Conservation (phyloP, 1,140 invertebrate genomes). For the Gryllus bimaculatus region DNA sequence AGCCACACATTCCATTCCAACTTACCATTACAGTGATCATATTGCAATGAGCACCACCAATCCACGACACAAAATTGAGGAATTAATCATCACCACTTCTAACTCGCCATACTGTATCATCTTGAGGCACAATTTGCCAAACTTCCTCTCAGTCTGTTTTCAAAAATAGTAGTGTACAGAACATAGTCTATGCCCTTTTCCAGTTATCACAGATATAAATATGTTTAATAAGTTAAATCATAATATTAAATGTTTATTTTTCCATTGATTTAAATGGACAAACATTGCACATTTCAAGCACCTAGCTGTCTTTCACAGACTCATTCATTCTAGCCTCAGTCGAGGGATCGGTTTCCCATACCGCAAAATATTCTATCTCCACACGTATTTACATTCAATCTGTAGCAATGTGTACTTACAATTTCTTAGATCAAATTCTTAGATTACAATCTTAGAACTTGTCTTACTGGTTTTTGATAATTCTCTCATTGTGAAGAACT, state of each 20-base stretch:
- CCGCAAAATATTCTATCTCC: not conserved
- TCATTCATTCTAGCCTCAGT: not conserved
- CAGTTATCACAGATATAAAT: conserved; percentile 5
- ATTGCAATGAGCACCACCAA: not conserved
- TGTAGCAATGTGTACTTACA: not conserved
- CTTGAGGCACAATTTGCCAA: not conserved
- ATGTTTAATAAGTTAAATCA: not conserved
- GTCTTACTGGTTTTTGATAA: not conserved
- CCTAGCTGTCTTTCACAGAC: not conserved
- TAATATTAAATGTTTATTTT: not conserved
- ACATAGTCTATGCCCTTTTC: not conserved
- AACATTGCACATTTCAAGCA: not conserved
- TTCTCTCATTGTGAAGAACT: not conserved
- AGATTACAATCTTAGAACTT: not conserved
- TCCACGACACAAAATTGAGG: not conserved
- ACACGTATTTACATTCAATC: not conserved
- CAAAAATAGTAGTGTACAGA: not conserved
- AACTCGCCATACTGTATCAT: not conserved
- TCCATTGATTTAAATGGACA: not conserved
- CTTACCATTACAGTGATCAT: not conserved
- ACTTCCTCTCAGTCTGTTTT: not conserved
- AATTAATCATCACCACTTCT: not conserved
- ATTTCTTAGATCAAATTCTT: too few species aligned
- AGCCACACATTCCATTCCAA: not conserved
- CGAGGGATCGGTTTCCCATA: not conserved